These are phyloP conservation scores for Leucopternis melanops DNA, from an alignment of 2,113 vertebrate species.

Conservation along the genomic window DNA sequence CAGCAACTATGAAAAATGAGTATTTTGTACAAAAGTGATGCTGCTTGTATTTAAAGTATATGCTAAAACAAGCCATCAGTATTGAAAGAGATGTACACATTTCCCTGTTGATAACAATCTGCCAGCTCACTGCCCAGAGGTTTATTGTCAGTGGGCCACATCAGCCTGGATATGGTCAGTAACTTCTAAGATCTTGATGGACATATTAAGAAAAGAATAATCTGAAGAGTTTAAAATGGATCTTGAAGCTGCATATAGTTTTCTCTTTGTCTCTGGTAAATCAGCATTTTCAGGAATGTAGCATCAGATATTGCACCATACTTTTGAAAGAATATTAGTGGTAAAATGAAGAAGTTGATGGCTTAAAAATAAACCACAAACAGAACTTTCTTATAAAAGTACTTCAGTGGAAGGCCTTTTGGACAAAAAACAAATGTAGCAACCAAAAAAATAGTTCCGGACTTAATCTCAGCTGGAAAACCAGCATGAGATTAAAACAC, in stretches of 20 bases:
- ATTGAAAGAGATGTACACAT: accelerated
- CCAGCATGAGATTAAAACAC: neutral
- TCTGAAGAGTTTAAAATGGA: neutral
- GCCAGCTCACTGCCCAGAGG: neutral
- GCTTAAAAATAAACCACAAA: neutral
- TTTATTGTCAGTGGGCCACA: neutral
- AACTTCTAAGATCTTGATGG: neutral
- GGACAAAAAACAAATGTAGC: neutral
- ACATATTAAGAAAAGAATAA: neutral
- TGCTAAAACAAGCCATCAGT: neutral
- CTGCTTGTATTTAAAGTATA: neutral
- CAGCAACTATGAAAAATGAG: neutral
- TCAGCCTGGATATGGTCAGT: neutral
- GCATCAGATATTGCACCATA: neutral
- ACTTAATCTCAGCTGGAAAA: neutral
- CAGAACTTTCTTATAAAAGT: neutral
- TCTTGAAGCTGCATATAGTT: neutral
- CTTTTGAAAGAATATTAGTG: neutral
- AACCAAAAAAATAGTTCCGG: neutral
- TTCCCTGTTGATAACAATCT: neutral
- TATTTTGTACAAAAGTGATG: neutral
- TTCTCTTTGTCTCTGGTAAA: neutral
- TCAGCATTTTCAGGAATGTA: neutral
- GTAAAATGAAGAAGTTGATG: neutral
- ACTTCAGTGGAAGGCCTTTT: neutral